Base-by-base conservation (phyloP, 2,113 vertebrate species). In the Dinomys branickii region DNA sequence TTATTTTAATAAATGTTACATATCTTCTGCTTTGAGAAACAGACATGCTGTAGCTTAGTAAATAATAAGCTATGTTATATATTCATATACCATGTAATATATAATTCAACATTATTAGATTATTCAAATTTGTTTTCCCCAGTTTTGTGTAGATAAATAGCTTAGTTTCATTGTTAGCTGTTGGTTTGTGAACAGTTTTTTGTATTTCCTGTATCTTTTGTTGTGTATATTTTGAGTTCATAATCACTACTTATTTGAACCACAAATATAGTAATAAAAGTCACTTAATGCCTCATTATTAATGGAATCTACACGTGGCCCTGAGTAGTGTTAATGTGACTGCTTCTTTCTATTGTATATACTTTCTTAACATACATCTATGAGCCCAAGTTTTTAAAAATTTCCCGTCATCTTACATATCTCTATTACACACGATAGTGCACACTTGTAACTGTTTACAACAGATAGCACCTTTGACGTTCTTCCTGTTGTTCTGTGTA, bases 21-120 rank as follows among this genome's bases (percentile, higher is more conserved):
- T 89, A 38, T 90, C 50, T 82, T 90, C 38, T 90, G 5, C 73
- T 73, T 88, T 90, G 38, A 81, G 33, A 81, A 92, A 63, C 26
- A 71, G 63, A 38, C 5, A 50, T 56, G 61, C 56, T 58, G 5
- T 95, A 52, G 4, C 50, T 35, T 80, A 94, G 47, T 75, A 28
- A 75, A 22, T 78, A 61, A 56, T 50, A 28, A 85, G 20, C 38
- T 92, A 1, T 35, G 28, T n/a, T 50, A 89, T 54, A 35, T 92
- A 71, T 41, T 78, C 52, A 35, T 58, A 56, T 61, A 50, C 1
- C 3, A 58, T 44, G n/a, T 38, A 14, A 52, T 17, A 22, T 38
- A 11, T 78, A 91, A 88, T 63, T 91, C 17, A 59, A 30, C 33
- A 54, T 80, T 38, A 83, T 38, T 88, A 28, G 26, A 38, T 92